phyloP scores from a whole-genome alignment of 2,113 vertebrate species.

The Carettochelys insculpta region DNA sequence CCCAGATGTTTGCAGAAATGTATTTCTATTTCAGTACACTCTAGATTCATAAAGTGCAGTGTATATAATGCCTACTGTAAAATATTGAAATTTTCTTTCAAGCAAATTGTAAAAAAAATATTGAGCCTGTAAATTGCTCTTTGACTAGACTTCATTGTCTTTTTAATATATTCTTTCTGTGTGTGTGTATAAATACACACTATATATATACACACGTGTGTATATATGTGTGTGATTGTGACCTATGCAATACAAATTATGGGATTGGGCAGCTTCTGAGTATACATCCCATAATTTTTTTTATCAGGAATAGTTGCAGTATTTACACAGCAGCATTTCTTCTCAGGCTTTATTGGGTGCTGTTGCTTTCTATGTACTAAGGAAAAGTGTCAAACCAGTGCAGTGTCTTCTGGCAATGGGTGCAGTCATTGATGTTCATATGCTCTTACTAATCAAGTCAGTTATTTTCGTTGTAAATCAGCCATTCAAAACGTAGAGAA shows the following conservation, averaged over 20 bases:
- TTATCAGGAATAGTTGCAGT: conserved; percentile 87
- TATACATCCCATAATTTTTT: conserved; percentile 82
- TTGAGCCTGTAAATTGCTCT: conserved; percentile 84
- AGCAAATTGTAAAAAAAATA: conserved; percentile 83
- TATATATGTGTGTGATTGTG: conserved; percentile 82
- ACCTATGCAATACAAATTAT: conserved; percentile 92
- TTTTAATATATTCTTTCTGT: conserved; percentile 85
- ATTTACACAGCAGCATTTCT: conserved; percentile 87
- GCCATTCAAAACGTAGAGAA: conserved; percentile 59
- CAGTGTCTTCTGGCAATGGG: conserved; percentile 70
- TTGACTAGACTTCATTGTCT: conserved; percentile 82
- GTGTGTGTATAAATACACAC: conserved; percentile 65
- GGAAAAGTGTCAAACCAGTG: conserved; percentile 77
- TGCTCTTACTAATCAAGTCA: conserved; percentile 62
- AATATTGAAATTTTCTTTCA: conserved; percentile 83
- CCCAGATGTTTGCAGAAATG: conserved; percentile 81
- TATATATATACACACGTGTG: conserved; percentile 43
- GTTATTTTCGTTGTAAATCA: conserved; percentile 65
- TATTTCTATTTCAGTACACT: conserved; percentile 82
- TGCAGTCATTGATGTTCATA: conserved; percentile 71
- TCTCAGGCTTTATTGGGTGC: conserved; percentile 88
- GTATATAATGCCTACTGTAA: conserved; percentile 86
- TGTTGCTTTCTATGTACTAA: conserved; percentile 83
- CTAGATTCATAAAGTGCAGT: conserved; percentile 84
- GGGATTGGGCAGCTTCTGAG: conserved; percentile 79